Evolutionary conservation across 2,113 vertebrate species (phyloP), one percentile per base, ranked within the genome.

Genomic region (Tachycineta bicolor): DNA sequence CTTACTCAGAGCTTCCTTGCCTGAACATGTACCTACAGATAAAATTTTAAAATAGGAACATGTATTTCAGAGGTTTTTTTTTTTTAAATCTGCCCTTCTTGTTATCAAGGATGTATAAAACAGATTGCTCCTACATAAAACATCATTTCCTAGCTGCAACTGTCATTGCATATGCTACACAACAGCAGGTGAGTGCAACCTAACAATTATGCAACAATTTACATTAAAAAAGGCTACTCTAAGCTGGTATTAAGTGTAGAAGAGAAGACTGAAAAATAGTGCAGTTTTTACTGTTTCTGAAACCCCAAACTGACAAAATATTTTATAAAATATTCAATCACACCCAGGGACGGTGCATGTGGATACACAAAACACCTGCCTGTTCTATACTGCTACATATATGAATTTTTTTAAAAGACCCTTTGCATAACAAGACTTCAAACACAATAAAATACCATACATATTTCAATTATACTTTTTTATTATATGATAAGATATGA

Each of bases 11-110:
- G 31, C 14, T 62, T 59, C 46, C 33, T 69, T 62, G 70, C n/a
- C 46, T 77, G 50, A 80, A 53, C 19, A 49, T 28, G 37, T 37
- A 59, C 46, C 34, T 65, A 88, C n/a, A 89, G 59, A 79, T 24
- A 65, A 5, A 31, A 90, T 79, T 94, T 83, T 46, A 63, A 87
- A 91, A 64, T 58, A 87, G 52, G 41, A 90, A 70, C 6, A 60
- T 68, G 37, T 55, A 82, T 84, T 81, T 92, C 29, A 37, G 3
- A 37, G 37, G 37, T 9, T 37, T 5, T 53, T 6, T 5, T 5
- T 41, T 31, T 68, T 76, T 21, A 21, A 56, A 28, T 70, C 24
- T 81, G 71, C 46, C 50, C 10, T 41, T 92, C 52, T 47, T 80
- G 41, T 33, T 73, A 81, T 44, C 47, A 87, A 81, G 26, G 62